Evolutionary conservation across 2,113 vertebrate genomes (phyloP).

Genomic region (Syngnathus typhle): DNA sequence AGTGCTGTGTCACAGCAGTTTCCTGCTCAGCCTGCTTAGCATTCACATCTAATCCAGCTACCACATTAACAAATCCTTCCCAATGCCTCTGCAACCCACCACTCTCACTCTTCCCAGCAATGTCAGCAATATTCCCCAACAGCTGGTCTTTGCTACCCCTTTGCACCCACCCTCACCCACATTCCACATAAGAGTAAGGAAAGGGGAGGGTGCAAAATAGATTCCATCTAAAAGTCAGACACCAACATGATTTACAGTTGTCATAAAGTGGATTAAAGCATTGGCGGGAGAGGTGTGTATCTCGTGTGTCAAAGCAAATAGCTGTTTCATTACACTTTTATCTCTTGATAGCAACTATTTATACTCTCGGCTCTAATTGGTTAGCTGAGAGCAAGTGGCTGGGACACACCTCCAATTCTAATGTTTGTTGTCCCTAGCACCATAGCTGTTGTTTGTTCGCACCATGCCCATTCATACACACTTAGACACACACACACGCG

Average conservation of each 20-base stretch:
- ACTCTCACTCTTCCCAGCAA: conserved; percentile 13
- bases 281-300: neutral
- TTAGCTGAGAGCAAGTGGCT: conserved; percentile 22
- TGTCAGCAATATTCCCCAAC: conserved; percentile 23
- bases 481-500: conserved; percentile 3
- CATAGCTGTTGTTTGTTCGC: conserved; percentile 30
- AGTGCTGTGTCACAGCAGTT: conserved; percentile 25
- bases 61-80: neutral
- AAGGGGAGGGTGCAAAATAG: conserved; percentile 20
- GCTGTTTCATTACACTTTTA: conserved; percentile 9
- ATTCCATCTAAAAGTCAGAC: conserved; percentile 8
- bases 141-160: conserved; percentile 32
- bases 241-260: conserved; percentile 40
- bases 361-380: conserved; percentile 25
- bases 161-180: conserved; percentile 1
- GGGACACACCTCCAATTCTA: conserved; percentile 11
- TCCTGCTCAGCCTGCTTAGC: conserved; percentile 13
- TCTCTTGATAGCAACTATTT: conserved; percentile 21
- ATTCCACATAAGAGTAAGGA: conserved; percentile 31
- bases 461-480: conserved; percentile 13
- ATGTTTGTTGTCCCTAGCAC: conserved; percentile 43
- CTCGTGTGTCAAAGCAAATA: conserved; percentile 7
- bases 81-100: neutral
- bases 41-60: neutral
- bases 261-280: conserved; percentile 43